These are phyloP conservation scores for Acrobeloides nanus DNA, from an alignment of 2,888 invertebrate genomes.

Conservation along the genomic window DNA sequence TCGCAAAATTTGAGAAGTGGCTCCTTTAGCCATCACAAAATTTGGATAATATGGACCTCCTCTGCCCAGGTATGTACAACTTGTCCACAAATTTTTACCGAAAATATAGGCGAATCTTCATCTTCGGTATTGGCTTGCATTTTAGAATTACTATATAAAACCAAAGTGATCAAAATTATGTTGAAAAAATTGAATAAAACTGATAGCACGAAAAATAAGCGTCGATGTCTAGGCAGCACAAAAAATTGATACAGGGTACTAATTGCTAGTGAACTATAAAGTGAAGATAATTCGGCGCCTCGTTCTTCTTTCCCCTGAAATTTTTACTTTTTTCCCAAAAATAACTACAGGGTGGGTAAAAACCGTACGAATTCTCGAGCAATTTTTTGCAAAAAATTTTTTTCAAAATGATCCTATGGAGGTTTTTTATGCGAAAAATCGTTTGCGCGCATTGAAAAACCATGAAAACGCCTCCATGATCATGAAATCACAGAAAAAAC, in stretches of 20 bases:
- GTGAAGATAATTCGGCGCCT: slow-evolving; percentile 30
- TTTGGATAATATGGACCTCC: too few species aligned
- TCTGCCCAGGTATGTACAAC: background rate
- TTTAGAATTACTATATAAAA: slow-evolving; percentile 24
- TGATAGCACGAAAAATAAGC: slow-evolving; percentile 43
- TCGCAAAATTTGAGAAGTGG: too few species aligned
- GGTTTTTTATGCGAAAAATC: too few species aligned
- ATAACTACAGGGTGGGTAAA: too few species aligned
- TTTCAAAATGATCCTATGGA: too few species aligned
- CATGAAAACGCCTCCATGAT: too few species aligned
- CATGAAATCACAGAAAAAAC: too few species aligned
- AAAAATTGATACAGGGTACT: slow-evolving; percentile 44
- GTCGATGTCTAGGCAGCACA: slow-evolving; percentile 47
- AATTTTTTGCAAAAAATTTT: too few species aligned
- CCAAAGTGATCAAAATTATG: slow-evolving; percentile 29
- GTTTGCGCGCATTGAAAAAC: too few species aligned
- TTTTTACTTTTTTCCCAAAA: too few species aligned
- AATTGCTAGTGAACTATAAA: slow-evolving; percentile 25
- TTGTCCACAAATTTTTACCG: slow-evolving; percentile 23
- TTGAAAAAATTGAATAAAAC: slow-evolving; percentile 40
- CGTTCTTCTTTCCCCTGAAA: slow-evolving; percentile 34
- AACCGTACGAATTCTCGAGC: too few species aligned
- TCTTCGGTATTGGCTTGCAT: slow-evolving; percentile 23
- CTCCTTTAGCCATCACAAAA: too few species aligned
- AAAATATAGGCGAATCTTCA: slow-evolving; percentile 26